Evolutionary conservation across 1,140 invertebrate species (phyloP), one percentile per base, ranked within the genome.

Genomic region (Drosophila sturtevanti): DNA sequence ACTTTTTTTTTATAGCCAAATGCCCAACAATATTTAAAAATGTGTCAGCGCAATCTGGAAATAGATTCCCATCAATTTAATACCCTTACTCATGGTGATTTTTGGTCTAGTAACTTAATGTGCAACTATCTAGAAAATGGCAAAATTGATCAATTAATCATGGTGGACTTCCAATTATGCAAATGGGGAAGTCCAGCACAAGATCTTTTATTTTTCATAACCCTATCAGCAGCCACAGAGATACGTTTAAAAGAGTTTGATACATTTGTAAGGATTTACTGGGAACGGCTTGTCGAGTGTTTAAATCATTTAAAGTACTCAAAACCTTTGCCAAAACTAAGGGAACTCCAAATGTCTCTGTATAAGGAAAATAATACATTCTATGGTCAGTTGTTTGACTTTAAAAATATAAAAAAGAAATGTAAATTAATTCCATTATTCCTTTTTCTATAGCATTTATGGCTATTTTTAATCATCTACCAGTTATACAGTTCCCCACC

Each of bases 11-110:
- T 10, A 44, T 27, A 90, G 80, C 82, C 87, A 4, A 77, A 67
- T 18, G 24, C 14, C 0, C 7, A 79, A 16, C 79, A 90, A 34
- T 84, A 64, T 68, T 58, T 38, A 4, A 68, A 74, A 14, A 71
- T 73, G 51, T 60, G 63, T 12, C 1, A 31, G 0, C 60, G 14
- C 27, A 63, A 81, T 12, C 12, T 90, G 0, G 55, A 73, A 1
- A 35, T 35, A 4, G 64, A 93, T 24, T 63, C 91, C 0, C 82
- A 93, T 22, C 92, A 93, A 22, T 94, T 95, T 62, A 93, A 93
- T 68, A 94, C 95, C 0, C 89, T 95, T 4, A 94, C 92, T 68
- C 95, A 95, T 64, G 95, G 95, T 5, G 95, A 95, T 77, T 93
- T 92, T 18, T 91, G 90, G 90, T 76, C 72, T 0, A 90, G 92